phyloP scores from a whole-genome alignment of 2,797 vertebrate species.

The Spheniscus humboldti region DNA sequence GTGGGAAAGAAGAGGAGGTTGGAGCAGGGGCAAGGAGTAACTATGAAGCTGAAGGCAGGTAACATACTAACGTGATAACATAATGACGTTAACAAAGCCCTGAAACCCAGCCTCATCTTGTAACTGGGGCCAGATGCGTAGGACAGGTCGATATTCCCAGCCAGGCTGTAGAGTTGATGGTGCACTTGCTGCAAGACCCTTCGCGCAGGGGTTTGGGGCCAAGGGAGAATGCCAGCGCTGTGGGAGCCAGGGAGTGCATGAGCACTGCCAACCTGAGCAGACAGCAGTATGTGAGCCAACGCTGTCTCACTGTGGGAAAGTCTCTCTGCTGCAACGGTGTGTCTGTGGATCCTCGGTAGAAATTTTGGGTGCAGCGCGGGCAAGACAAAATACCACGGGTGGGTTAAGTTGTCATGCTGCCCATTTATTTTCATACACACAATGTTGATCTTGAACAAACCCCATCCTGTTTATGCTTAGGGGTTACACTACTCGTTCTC shows the following conservation, averaged over 20 bases:
- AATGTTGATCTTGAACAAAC: neutral
- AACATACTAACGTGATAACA: neutral
- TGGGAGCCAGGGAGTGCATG: neutral
- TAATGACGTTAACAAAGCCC: neutral
- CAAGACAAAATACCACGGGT: neutral
- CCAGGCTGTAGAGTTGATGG: neutral
- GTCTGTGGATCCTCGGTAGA: neutral
- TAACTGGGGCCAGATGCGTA: accelerated
- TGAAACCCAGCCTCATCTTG: neutral
- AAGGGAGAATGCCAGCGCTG: neutral
- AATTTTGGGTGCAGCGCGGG: neutral
- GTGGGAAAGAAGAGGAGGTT: neutral
- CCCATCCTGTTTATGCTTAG: neutral
- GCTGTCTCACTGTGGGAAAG: neutral
- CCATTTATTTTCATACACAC: neutral
- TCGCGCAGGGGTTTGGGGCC: neutral
- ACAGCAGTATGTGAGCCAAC: accelerated
- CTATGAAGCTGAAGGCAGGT: neutral
- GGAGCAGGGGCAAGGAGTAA: neutral
- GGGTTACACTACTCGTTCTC: neutral
- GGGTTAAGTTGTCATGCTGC: neutral
- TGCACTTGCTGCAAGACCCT: neutral
- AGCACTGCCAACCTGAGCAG: neutral
- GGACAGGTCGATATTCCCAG: accelerated
- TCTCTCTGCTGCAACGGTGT: neutral